Evolutionary conservation across 2,113 vertebrate species (phyloP).

Genomic region (Orientallactaga bullata): DNA sequence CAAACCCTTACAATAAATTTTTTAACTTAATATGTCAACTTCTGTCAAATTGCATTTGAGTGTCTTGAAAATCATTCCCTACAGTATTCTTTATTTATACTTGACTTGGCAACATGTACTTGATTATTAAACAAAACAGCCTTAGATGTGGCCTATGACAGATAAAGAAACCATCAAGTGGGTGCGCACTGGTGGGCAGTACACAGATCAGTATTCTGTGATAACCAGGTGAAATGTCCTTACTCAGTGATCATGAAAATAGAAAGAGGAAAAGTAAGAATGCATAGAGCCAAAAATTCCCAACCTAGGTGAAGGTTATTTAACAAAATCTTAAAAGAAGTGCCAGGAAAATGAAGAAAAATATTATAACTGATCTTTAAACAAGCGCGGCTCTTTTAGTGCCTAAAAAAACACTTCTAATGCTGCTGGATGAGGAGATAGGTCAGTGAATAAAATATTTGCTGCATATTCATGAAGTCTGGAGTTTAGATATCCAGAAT

Average conservation of each 20-base stretch:
- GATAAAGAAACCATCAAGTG: not conserved
- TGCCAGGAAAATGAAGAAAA: not conserved
- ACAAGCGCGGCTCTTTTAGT: not conserved
- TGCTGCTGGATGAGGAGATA: too few relatives aligned
- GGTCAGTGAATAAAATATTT: too few relatives aligned
- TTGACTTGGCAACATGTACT: not conserved
- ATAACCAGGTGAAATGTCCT: slow-evolving; percentile 10
- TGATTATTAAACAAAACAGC: slow-evolving; percentile 2
- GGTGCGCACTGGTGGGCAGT: not conserved
- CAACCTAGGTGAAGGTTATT: not conserved
- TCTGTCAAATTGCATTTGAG: not conserved
- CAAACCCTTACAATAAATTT: not conserved
- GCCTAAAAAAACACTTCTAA: not conserved
- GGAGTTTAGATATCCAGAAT: too few relatives aligned
- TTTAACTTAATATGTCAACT: not conserved
- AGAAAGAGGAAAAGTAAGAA: not conserved
- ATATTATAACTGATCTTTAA: not conserved
- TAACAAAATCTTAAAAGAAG: slow-evolving; percentile 2
- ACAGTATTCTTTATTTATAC: not conserved
- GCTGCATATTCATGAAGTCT: too few relatives aligned
- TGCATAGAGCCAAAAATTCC: not conserved
- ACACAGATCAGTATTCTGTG: not conserved
- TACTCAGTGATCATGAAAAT: not conserved
- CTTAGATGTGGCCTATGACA: not conserved
- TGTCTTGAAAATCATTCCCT: not conserved